Percentiles rank a stretch among this genome's conserved stretches.
phyloP scores from a whole-genome alignment of 2,113 vertebrate species.

The Acrocephalus arundinaceus region DNA sequence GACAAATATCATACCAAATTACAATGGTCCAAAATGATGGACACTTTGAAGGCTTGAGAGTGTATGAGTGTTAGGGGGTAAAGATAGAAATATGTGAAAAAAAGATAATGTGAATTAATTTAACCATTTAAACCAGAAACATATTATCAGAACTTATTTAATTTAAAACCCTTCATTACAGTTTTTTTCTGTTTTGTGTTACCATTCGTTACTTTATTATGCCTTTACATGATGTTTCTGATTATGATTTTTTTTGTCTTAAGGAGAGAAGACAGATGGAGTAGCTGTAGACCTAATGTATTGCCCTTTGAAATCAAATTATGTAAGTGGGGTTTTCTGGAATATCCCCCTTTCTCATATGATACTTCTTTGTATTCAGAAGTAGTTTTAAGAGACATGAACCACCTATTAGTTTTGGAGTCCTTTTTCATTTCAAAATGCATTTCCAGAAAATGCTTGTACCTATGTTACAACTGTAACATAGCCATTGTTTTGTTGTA shows the following conservation, averaged over 20 bases:
- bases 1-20: background rate
- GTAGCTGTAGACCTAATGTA: background rate
- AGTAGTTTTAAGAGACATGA: background rate
- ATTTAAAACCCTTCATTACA: background rate
- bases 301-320: background rate
- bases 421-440: background rate
- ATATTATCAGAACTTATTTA: background rate
- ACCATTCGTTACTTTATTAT: background rate
- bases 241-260: background rate
- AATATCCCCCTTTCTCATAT: background rate
- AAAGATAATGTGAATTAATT: background rate
- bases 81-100: background rate
- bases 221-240: background rate
- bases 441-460: background rate
- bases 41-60: background rate
- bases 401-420: background rate
- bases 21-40: background rate
- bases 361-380: background rate
- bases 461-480: background rate
- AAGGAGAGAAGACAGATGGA: background rate
- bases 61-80: background rate
- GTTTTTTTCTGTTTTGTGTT: background rate
- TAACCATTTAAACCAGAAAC: background rate
- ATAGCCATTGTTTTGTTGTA: background rate
- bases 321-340: background rate